Evolutionary conservation across 1,140 invertebrate genomes (phyloP).

Genomic region (Agrypnia vestita): DNA sequence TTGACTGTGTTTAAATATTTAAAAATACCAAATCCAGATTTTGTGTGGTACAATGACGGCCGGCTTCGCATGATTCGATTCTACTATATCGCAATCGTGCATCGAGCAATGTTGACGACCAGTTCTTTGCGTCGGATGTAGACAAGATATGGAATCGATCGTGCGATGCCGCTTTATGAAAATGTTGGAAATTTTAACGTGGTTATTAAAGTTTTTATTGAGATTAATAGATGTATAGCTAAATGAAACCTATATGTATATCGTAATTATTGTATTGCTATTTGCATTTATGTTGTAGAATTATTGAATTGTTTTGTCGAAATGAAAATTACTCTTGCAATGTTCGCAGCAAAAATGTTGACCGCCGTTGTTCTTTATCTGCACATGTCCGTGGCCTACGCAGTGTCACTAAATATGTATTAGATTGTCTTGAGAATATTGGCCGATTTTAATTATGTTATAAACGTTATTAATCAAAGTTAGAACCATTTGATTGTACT

Average conservation of each 20-base stretch:
- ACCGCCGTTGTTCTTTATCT: too few relatives aligned
- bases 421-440: too few relatives aligned
- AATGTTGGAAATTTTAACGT: slow-evolving; percentile 40
- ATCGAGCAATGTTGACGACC: too few relatives aligned
- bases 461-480: too few relatives aligned
- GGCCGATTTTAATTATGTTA: too few relatives aligned
- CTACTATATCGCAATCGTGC: neutral
- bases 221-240: slow-evolving; percentile 50
- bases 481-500: too few relatives aligned
- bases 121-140: neutral
- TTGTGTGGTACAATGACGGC: slow-evolving; percentile 20
- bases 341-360: neutral
- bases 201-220: slow-evolving; percentile 44
- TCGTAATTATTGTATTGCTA: slow-evolving; percentile 32
- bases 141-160: neutral
- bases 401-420: too few relatives aligned
- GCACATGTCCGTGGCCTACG: too few relatives aligned
- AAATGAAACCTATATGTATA: slow-evolving; percentile 36
- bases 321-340: neutral
- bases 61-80: neutral
- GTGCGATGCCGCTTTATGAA: neutral
- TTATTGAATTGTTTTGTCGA: slow-evolving; percentile 11
- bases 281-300: slow-evolving; percentile 23
- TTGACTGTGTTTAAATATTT: slow-evolving; percentile 37
- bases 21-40: slow-evolving; percentile 31